A percentile compares a stretch with the other conserved stretches of the same genome.
Conservation (phyloP, 2,888 invertebrate genomes). For the Leptinotarsa juncta region DNA sequence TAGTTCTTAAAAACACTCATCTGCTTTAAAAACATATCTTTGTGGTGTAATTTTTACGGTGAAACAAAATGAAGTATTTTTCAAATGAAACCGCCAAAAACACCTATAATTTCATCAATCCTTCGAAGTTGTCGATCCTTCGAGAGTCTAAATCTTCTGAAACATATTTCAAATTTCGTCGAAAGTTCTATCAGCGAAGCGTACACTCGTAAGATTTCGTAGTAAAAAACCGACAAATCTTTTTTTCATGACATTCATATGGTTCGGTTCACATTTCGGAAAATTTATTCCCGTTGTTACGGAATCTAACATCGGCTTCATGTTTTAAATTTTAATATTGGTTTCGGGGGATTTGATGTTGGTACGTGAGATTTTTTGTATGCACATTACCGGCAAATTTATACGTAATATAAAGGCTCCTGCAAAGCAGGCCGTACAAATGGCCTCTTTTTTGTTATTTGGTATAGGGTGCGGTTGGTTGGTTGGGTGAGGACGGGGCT, state of each 20-base stretch:
- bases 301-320: conserved; percentile 41
- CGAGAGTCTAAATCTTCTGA: conserved; percentile 3
- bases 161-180: not conserved
- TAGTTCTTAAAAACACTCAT: too few relatives aligned
- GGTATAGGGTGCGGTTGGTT: conserved; percentile 38
- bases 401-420: conserved; percentile 26
- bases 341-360: conserved; percentile 33
- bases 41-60: too few relatives aligned
- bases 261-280: conserved; percentile 22
- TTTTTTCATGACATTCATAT: conserved; percentile 34
- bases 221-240: conserved; percentile 13
- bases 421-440: conserved; percentile 40
- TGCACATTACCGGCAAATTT: conserved; percentile 30
- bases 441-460: conserved; percentile 40
- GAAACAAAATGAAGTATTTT: too few relatives aligned
- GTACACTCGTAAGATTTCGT: not conserved
- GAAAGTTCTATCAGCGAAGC: conserved; percentile 5
- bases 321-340: conserved; percentile 44
- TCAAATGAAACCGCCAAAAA: too few relatives aligned
- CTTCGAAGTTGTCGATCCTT: not conserved
- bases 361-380: conserved; percentile 35
- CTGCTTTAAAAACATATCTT: too few relatives aligned
- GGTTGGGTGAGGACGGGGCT: conserved; percentile 35
- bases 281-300: conserved; percentile 35
- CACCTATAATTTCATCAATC: not conserved